These are phyloP conservation scores for Eilema griseolum DNA, from an alignment of 2,888 invertebrate genomes.

Conservation along the genomic window DNA sequence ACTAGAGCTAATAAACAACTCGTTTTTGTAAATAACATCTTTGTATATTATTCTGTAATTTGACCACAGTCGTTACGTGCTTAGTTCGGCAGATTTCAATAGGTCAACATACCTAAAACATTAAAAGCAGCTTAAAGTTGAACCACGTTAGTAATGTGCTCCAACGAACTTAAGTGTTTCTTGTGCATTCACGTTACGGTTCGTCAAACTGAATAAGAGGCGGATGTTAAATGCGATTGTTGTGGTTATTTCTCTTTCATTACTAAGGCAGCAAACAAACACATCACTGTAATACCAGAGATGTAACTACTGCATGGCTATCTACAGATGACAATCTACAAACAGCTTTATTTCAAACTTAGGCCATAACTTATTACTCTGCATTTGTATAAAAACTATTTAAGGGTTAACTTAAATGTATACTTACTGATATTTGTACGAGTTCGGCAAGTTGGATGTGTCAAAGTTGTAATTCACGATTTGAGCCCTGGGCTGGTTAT, in stretches of 20 bases:
- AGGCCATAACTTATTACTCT: not conserved
- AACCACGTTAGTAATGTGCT: not conserved
- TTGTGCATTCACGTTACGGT: not conserved
- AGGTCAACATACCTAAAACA: no score
- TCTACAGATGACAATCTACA: not conserved
- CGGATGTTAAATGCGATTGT: not conserved
- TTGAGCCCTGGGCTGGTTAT: conserved; percentile 66
- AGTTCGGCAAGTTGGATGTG: conserved; percentile 76
- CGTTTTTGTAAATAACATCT: no score
- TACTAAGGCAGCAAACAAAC: not conserved
- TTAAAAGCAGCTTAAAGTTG: no score
- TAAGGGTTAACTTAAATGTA: not conserved
- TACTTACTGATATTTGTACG: conserved; percentile 81
- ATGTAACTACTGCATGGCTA: not conserved
- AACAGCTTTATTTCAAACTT: not conserved
- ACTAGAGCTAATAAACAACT: no score
- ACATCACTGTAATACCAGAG: not conserved
- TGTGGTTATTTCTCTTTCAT: not conserved
- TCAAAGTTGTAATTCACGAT: conserved; percentile 72
- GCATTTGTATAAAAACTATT: not conserved
- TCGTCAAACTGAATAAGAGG: not conserved
- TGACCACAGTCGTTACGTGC: no score
- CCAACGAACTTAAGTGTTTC: not conserved
- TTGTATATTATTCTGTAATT: no score
- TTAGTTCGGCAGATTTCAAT: no score